Conservation (phyloP, 2,797 vertebrate species). For the Uromys caudimaculatus region DNA sequence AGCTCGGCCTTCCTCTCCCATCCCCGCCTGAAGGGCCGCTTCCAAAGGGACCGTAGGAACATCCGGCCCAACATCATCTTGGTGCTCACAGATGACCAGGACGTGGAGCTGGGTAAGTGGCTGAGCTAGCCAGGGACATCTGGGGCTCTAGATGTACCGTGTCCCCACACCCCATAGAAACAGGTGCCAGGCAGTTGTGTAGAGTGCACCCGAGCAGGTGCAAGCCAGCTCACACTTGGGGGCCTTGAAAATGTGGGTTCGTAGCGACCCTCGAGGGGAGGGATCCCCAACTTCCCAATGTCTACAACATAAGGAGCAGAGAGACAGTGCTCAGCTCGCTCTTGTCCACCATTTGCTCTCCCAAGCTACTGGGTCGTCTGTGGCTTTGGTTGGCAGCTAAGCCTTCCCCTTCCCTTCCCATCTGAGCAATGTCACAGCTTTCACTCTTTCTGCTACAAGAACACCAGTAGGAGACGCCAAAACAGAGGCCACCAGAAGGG, state of each 20-base stretch:
- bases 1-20: conserved; percentile 90
- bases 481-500: background rate
- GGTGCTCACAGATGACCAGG: conserved; percentile 97
- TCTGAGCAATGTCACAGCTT: background rate
- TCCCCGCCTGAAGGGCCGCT: conserved; percentile 94
- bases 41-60: conserved; percentile 96
- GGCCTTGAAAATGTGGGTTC: background rate
- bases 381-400: background rate
- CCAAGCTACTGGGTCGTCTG: rapidly evolving
- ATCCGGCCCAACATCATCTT: conserved; percentile 99
- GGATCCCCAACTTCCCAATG: background rate
- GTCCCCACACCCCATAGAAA: background rate
- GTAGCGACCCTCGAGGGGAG: background rate
- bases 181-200: rapidly evolving
- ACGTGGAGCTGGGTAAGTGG: conserved; percentile 95
- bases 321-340: rapidly evolving
- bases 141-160: background rate
- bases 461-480: background rate
- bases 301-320: background rate
- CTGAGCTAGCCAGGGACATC: background rate
- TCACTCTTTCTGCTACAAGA: background rate
- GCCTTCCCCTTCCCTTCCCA: background rate
- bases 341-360: too few species aligned
- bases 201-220: too few species aligned
- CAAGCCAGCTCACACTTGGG: background rate